A percentile compares a stretch with the other conserved stretches of the same genome.
phyloP scores from a whole-genome alignment of 1,140 invertebrate species.

The Drosophila kurseongensis region DNA sequence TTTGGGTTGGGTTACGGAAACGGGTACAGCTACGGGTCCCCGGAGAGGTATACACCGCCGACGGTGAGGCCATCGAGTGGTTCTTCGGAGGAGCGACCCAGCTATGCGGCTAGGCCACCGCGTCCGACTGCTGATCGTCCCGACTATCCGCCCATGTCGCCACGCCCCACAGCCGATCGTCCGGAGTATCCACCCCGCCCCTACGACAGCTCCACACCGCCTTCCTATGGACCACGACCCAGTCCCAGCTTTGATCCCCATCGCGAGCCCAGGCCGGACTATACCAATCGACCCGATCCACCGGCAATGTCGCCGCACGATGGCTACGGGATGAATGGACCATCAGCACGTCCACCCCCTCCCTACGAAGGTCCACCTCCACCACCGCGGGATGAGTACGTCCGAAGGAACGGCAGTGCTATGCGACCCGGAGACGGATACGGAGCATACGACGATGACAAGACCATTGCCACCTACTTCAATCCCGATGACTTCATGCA shows the following conservation, averaged over 20 bases:
- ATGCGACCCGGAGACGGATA: slow-evolving; percentile 58
- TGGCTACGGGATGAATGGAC: slow-evolving; percentile 45
- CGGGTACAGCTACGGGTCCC: slow-evolving; percentile 80
- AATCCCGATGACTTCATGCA: slow-evolving; percentile 82
- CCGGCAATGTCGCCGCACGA: slow-evolving; percentile 31
- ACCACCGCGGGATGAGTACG: slow-evolving; percentile 61
- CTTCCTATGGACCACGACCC: slow-evolving; percentile 57
- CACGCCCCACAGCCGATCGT: slow-evolving; percentile 46
- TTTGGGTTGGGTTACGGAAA: slow-evolving; percentile 81
- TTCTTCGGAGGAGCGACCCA: slow-evolving; percentile 50
- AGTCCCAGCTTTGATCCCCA: slow-evolving; percentile 51
- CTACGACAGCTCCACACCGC: slow-evolving; percentile 46
- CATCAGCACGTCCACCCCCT: slow-evolving; percentile 48
- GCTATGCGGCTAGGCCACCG: slow-evolving; percentile 46
- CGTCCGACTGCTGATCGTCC: slow-evolving; percentile 53
- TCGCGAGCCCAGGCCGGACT: slow-evolving; percentile 69
- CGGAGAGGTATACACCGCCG: slow-evolving; percentile 72
- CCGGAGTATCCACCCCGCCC: slow-evolving; percentile 47
- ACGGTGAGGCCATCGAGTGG: slow-evolving; percentile 51
- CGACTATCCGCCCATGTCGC: slow-evolving; percentile 26
- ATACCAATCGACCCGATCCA: slow-evolving; percentile 77
- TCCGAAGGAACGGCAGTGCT: slow-evolving; percentile 72
- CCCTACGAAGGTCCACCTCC: slow-evolving; percentile 31
- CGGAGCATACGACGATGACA: slow-evolving; percentile 72
- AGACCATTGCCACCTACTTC: slow-evolving; percentile 81